Base-by-base conservation (phyloP, 1,140 invertebrate genomes). In the Sinella curviseta region DNA sequence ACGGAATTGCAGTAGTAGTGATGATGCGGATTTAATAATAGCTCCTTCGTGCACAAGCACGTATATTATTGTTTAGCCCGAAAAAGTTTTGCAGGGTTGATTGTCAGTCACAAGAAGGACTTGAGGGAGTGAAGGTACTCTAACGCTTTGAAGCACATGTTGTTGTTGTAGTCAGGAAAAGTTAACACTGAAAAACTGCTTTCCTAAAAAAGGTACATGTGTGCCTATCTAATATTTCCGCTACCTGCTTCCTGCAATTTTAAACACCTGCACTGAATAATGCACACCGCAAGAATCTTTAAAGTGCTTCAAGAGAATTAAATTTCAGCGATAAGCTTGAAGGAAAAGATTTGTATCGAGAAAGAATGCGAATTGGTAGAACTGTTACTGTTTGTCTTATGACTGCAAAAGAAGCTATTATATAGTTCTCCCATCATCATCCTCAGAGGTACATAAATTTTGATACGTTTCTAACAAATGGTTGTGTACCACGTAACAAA, bases 11-110 rank as follows among this genome's bases (percentile, higher is more conserved):
- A n/a, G 39, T 48, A 12, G 39, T 16, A 33, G 24, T 70, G 65
- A 70, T 70, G 65, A 70, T 70, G 65, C n/a, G n/a, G 65, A 70
- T 70, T 70, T 33, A 70, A 70, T 70, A 8, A 70, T 70, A 24
- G 16, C 57, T 26, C 57, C 14, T 14, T 14, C 57, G 8, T 65
- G 24, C 57, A n/a, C 26, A 26, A n/a, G n/a, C n/a, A n/a, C n/a
- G n/a, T n/a, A 4, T 48, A 48, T 65, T 65, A 12, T n/a, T 65
- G 57, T 65, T 14, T 65, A 26, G 31, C 65, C 65, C 31, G 65
- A 31, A 70, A 70, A 60, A 70, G 3, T 31, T 30, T 70, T 65
- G 4, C 26, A 14, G 65, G 3, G 12, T 4, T 70, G 65, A 30
- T 70, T 14, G 65, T 70, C 65, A 70, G 65, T 70, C 31, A 70